Evolutionary conservation across 2,113 vertebrate species (phyloP).

Genomic region (Bathybates hornii): DNA sequence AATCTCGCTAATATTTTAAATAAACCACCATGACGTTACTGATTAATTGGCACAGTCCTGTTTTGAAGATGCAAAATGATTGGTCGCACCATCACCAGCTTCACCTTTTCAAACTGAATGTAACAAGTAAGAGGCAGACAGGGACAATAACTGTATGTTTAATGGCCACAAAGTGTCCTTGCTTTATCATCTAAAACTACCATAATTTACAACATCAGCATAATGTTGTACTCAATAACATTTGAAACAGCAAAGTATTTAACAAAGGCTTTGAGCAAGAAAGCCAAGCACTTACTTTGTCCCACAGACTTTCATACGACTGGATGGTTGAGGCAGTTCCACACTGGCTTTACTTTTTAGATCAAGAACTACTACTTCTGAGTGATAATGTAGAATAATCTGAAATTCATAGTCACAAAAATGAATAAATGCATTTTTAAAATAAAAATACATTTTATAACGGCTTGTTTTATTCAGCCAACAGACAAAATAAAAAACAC

Average conservation of each 20-base stretch:
- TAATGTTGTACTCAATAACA: neutral
- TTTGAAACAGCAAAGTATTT: rapidly evolving
- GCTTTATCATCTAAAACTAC: neutral
- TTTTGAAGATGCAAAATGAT: neutral
- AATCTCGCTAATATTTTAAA: neutral
- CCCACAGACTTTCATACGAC: neutral
- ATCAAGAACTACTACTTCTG: neutral
- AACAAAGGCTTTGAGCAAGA: neutral
- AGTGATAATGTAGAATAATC: neutral
- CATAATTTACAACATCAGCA: neutral
- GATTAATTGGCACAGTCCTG: rapidly evolving
- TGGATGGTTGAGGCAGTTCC: rapidly evolving
- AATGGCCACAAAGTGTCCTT: neutral
- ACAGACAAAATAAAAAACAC: neutral
- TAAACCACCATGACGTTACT: neutral
- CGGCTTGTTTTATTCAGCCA: neutral
- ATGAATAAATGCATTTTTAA: neutral
- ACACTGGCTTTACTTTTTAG: neutral
- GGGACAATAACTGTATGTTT: neutral
- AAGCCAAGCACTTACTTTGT: neutral
- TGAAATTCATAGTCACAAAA: neutral
- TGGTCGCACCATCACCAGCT: neutral
- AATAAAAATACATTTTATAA: rapidly evolving
- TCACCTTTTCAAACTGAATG: neutral
- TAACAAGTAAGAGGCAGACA: rapidly evolving